phyloP scores from a whole-genome alignment of 2,888 invertebrate genomes.

The Pherbina coryleti region DNA sequence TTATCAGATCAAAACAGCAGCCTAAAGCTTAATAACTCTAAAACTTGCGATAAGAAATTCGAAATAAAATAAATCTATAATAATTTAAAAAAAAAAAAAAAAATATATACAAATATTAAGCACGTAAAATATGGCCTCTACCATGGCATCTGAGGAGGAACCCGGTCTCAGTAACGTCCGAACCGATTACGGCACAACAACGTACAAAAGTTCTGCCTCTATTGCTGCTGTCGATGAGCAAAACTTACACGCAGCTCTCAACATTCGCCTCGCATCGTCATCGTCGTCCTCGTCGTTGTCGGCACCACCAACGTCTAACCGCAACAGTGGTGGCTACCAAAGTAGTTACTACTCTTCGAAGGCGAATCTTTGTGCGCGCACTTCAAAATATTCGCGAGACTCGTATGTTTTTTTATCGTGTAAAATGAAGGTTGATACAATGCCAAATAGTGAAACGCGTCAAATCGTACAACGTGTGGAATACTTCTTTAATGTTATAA shows the following conservation, averaged over 20 bases:
- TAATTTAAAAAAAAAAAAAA: not conserved
- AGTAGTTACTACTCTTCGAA: slow-evolving; percentile 40
- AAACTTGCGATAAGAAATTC: not conserved
- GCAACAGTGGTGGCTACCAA: slow-evolving; percentile 40
- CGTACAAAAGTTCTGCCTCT: slow-evolving; percentile 44
- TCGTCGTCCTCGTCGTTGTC: slow-evolving; percentile 15
- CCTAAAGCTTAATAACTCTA: not conserved
- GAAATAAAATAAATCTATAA: not conserved
- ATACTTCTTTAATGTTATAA: slow-evolving; percentile 58
- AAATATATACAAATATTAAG: not conserved
- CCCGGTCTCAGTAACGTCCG: slow-evolving; percentile 49
- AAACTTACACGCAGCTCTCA: slow-evolving; percentile 18
- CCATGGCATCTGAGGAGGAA: slow-evolving; percentile 9
- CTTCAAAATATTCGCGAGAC: slow-evolving; percentile 43
- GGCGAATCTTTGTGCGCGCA: slow-evolving; percentile 43
- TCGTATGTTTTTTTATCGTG: slow-evolving; percentile 38
- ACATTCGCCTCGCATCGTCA: slow-evolving; percentile 26
- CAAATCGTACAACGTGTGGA: slow-evolving; percentile 54
- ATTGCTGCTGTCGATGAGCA: slow-evolving; percentile 36
- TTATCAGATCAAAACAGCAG: not conserved
- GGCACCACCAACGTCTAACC: not conserved
- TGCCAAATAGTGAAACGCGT: slow-evolving; percentile 49
- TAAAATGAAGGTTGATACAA: slow-evolving; percentile 54
- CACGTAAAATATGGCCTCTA: not conserved
- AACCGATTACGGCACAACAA: slow-evolving; percentile 61